Percentiles rank a stretch among this genome's conserved stretches.
Conservation (phyloP, 2,888 invertebrate genomes). For the Drosophila nigritarsus region DNA sequence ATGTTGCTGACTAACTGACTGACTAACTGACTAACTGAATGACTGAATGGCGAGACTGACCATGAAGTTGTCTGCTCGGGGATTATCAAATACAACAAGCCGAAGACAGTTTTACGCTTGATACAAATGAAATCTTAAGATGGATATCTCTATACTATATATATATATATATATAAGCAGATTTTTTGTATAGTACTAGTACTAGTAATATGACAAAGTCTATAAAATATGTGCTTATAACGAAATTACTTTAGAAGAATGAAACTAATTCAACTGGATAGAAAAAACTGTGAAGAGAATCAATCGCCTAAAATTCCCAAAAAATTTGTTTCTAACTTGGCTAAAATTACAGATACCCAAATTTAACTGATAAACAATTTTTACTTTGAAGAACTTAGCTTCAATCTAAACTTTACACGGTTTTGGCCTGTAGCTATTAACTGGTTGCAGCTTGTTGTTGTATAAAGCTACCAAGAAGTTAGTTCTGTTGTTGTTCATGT, state of each 20-base stretch:
- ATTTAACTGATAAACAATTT: background rate
- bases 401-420: background rate
- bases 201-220: background rate
- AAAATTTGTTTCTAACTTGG: no score
- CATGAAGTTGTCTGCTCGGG: slow-evolving; percentile 44
- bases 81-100: slow-evolving; percentile 56
- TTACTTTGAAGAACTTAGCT: background rate
- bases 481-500: slow-evolving; percentile 28
- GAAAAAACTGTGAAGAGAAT: background rate
- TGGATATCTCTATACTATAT: background rate
- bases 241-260: background rate
- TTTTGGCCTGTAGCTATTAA: background rate
- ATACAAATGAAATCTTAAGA: slow-evolving; percentile 15
- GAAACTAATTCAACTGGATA: background rate
- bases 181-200: background rate
- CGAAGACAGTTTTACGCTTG: slow-evolving; percentile 36
- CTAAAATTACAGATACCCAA: background rate
- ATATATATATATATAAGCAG: background rate
- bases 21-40: slow-evolving; percentile 30
- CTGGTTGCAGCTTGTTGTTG: slow-evolving; percentile 3
- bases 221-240: background rate
- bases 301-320: background rate
- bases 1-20: slow-evolving; percentile 61
- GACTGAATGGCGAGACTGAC: slow-evolving; percentile 34
- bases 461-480: slow-evolving; percentile 17